A percentile compares a stretch with the other conserved stretches of the same genome.
Conservation (phyloP, 1,140 invertebrate species). For the Drosophila trapezifrons region DNA sequence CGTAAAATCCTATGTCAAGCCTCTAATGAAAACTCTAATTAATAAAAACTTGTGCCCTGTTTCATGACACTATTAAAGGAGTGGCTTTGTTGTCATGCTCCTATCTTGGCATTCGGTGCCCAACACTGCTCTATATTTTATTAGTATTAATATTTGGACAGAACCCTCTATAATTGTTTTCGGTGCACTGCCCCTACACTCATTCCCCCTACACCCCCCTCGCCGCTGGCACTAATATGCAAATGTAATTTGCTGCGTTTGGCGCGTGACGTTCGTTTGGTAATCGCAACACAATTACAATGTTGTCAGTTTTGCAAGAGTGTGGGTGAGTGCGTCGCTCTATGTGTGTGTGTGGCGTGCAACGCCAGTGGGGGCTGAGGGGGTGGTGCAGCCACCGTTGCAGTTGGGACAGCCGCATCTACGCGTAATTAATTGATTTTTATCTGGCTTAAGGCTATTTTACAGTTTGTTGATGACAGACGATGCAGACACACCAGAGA, state of each 20-base stretch:
- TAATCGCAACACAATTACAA: constrained; percentile 82
- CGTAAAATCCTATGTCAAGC: too few species aligned
- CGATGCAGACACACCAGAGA: constrained; percentile 65
- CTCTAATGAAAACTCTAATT: too few species aligned
- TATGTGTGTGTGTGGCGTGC: constrained; percentile 29
- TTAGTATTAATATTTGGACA: too few species aligned
- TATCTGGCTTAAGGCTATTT: constrained; percentile 83
- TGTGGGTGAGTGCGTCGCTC: constrained; percentile 9
- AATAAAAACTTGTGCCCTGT: too few species aligned
- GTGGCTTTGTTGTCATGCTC: too few species aligned
- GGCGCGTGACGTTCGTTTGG: constrained; percentile 80
- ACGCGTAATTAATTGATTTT: constrained; percentile 84
- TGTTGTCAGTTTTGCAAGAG: constrained; percentile 58
- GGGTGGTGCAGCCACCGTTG: constrained; percentile 14
- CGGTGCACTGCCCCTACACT: background rate
- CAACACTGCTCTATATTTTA: too few species aligned
- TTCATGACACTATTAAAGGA: too few species aligned
- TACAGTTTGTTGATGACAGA: constrained; percentile 83
- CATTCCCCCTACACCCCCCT: background rate
- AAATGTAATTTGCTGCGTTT: constrained; percentile 82
- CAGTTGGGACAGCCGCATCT: constrained; percentile 60
- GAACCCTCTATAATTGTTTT: background rate
- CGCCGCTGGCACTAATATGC: constrained; percentile 71
- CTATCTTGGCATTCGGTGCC: too few species aligned
- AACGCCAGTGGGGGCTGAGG: constrained; percentile 11